A percentile compares a stretch with the other conserved stretches of the same genome.
These are phyloP conservation scores for Scrobipalpa atriplicella DNA, from an alignment of 2,888 invertebrate genomes.

Conservation along the genomic window DNA sequence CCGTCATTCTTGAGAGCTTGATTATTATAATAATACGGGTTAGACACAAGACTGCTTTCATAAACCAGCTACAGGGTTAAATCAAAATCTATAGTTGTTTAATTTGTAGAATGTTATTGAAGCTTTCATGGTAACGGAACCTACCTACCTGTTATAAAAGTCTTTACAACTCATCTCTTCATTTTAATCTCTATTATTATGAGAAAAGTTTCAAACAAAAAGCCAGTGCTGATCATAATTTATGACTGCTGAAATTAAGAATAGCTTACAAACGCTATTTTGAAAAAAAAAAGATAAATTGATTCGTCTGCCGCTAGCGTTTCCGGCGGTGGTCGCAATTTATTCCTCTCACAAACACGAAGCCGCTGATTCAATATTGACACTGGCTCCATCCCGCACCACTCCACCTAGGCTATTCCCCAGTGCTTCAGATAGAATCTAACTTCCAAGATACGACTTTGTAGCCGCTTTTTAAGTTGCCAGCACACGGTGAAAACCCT, in stretches of 20 bases:
- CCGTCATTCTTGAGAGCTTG: no score
- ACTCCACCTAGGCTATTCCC: constrained; percentile 50
- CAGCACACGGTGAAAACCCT: constrained; percentile 43
- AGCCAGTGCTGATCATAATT: constrained; percentile 31
- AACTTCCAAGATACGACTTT: constrained; percentile 59
- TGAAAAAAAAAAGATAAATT: constrained; percentile 58
- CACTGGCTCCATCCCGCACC: constrained; percentile 57
- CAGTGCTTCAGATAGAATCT: constrained; percentile 58
- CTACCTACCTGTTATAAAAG: no score
- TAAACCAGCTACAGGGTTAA: no score
- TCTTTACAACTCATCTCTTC: background rate
- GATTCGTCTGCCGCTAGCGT: constrained; percentile 62
- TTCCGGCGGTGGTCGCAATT: constrained; percentile 68
- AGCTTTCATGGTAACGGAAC: no score
- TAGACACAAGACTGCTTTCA: no score
- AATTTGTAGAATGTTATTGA: no score
- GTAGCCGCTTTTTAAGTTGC: constrained; percentile 56
- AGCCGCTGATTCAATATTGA: constrained; percentile 77
- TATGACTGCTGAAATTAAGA: constrained; percentile 41
- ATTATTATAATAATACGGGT: no score
- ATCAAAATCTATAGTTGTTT: no score
- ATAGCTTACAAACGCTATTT: constrained; percentile 38
- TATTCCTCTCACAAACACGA: constrained; percentile 76
- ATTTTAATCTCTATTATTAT: background rate
- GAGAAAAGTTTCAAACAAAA: no score